phyloP scores from a whole-genome alignment of 1,140 invertebrate genomes.

The Papilio helenus region DNA sequence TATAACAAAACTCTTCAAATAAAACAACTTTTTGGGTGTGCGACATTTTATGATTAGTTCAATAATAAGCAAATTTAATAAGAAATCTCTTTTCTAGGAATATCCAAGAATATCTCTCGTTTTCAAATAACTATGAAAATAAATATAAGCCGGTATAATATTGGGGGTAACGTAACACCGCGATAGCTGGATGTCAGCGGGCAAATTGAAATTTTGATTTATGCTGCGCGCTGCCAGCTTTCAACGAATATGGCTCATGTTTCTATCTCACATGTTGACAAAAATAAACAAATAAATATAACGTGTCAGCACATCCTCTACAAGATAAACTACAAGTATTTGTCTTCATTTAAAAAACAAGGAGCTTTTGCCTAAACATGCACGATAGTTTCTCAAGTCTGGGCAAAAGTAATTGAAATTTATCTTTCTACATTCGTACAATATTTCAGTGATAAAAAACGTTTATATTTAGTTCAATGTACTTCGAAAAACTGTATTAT shows the following conservation, averaged over 20 bases:
- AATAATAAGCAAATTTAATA: too few relatives aligned
- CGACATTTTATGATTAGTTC: too few relatives aligned
- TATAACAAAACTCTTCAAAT: too few relatives aligned
- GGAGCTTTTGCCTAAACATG: neutral
- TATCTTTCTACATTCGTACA: neutral
- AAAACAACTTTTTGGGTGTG: too few relatives aligned
- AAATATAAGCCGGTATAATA: slow-evolving; percentile 10
- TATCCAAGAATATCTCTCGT: neutral
- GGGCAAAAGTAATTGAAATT: neutral
- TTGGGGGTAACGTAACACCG: slow-evolving; percentile 14
- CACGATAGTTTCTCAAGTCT: neutral
- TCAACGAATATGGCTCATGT: slow-evolving; percentile 28
- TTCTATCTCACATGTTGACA: slow-evolving; percentile 18
- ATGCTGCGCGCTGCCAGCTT: slow-evolving; percentile 27
- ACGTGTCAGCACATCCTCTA: neutral
- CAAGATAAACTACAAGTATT: neutral
- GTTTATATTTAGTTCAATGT: neutral
- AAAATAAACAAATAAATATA: slow-evolving; percentile 17
- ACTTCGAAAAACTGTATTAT: neutral
- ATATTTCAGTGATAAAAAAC: neutral
- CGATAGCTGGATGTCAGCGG: slow-evolving; percentile 19
- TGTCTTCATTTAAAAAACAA: neutral
- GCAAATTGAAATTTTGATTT: slow-evolving; percentile 37
- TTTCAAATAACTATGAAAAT: neutral
- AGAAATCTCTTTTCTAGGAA: neutral